These are phyloP conservation scores for Hippoglossus stenolepis DNA, from an alignment of 2,113 vertebrate species.

Conservation along the genomic window DNA sequence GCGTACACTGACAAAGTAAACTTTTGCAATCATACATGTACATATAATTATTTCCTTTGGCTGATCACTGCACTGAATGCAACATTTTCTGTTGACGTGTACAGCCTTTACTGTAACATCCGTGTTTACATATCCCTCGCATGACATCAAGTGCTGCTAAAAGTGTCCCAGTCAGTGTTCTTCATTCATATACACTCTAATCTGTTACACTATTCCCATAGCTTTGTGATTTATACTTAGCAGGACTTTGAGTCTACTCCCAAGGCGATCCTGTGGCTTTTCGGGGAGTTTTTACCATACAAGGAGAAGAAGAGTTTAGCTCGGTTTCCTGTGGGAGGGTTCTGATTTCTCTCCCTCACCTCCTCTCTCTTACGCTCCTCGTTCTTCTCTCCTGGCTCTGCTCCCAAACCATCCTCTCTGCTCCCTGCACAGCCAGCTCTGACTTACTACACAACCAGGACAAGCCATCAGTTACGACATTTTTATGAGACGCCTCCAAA, in stretches of 20 bases:
- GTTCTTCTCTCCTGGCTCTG: not conserved
- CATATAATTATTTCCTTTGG: not conserved
- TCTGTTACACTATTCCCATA: conserved; percentile 63
- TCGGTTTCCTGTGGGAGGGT: conserved; percentile 83
- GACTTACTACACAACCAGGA: not conserved
- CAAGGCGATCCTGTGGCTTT: conserved; percentile 77
- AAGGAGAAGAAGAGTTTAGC: conserved; percentile 81
- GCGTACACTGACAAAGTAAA: not conserved
- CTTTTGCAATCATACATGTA: not conserved
- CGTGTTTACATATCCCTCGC: not conserved
- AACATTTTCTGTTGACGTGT: not conserved
- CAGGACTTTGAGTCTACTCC: conserved; percentile 76
- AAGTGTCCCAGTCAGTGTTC: conserved; percentile 25
- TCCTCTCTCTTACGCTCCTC: conserved; percentile 12
- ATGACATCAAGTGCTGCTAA: conserved; percentile 36
- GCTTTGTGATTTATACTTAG: conserved; percentile 78
- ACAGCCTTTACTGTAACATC: not conserved
- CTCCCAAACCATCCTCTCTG: not conserved
- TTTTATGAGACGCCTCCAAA: not conserved
- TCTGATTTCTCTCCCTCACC: conserved; percentile 63
- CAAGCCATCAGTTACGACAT: not conserved
- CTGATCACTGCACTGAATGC: not conserved
- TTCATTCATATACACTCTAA: conserved; percentile 46
- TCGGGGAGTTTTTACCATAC: conserved; percentile 84
- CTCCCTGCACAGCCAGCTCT: not conserved